Conservation (phyloP, 2,888 invertebrate species). For the Tricholauxania praeusta region DNA sequence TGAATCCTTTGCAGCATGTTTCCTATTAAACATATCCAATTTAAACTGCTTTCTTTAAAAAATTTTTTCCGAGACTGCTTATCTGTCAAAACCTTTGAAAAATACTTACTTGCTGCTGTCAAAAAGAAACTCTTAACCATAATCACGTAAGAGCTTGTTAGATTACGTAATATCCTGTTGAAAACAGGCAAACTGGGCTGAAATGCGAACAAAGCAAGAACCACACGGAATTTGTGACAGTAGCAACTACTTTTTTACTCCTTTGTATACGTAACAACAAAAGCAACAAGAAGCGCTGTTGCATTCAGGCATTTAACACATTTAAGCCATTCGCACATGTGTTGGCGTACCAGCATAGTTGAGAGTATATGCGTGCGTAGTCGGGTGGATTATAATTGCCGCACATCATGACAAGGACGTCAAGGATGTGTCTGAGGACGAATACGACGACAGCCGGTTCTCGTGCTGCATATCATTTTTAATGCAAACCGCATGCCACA, state of each 20-base stretch:
- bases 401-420: conserved; percentile 45
- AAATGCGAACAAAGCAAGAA: conserved; percentile 5
- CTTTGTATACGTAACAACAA: conserved; percentile 12
- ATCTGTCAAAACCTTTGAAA: too few species aligned
- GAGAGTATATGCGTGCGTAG: conserved; percentile 12
- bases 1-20: background rate
- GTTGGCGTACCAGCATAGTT: conserved; percentile 6
- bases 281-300: conserved; percentile 26
- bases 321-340: conserved; percentile 52
- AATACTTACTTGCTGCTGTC: background rate
- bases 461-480: conserved; percentile 60
- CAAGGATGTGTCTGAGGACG: conserved; percentile 7
- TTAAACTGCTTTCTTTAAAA: background rate
- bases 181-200: conserved; percentile 6
- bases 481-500: conserved; percentile 62
- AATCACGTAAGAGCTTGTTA: conserved; percentile 34
- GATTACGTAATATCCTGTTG: conserved; percentile 28
- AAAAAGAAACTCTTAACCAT: background rate
- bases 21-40: background rate
- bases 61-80: too few species aligned
- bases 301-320: conserved; percentile 51
- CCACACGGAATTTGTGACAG: background rate
- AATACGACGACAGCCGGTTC: background rate
- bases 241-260: background rate
- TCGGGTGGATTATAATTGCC: conserved; percentile 61